Evolutionary conservation across 2,113 vertebrate species (phyloP).

Genomic region (Opisthocomus hoazin): DNA sequence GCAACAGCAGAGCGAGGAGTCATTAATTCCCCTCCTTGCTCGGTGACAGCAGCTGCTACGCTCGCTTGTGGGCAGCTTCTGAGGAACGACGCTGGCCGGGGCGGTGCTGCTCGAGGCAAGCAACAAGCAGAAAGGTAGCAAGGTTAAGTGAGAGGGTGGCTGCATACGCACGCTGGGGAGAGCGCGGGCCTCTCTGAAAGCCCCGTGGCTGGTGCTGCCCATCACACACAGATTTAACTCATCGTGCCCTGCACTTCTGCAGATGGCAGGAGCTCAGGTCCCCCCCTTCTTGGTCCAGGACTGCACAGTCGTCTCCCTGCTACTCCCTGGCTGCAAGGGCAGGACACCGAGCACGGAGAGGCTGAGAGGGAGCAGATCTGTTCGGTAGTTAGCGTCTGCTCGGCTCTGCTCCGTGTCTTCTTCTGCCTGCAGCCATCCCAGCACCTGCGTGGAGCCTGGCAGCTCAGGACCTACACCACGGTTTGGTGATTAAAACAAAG

Average conservation of each 20-base stretch:
- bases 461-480: background rate
- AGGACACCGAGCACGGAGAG: background rate
- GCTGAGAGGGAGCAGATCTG: background rate
- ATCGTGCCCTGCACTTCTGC: background rate
- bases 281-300: background rate
- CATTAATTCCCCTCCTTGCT: conserved; percentile 56
- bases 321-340: background rate
- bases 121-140: background rate
- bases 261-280: background rate
- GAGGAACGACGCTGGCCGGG: background rate
- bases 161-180: background rate
- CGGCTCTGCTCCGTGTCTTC: background rate
- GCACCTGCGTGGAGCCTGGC: background rate
- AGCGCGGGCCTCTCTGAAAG: background rate
- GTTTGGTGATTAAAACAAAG: conserved; percentile 3
- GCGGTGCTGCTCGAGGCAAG: background rate
- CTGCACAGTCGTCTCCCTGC: background rate
- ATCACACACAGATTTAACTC: background rate
- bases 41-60: conserved; percentile 2
- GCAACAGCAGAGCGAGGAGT: background rate
- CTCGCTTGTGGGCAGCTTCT: background rate
- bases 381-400: background rate
- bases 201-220: background rate
- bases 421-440: background rate
- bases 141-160: conserved; percentile 4